Evolutionary conservation across 1,140 invertebrate species (phyloP), one percentile per base, ranked within the genome.

Genomic region (Zophobas atratus): DNA sequence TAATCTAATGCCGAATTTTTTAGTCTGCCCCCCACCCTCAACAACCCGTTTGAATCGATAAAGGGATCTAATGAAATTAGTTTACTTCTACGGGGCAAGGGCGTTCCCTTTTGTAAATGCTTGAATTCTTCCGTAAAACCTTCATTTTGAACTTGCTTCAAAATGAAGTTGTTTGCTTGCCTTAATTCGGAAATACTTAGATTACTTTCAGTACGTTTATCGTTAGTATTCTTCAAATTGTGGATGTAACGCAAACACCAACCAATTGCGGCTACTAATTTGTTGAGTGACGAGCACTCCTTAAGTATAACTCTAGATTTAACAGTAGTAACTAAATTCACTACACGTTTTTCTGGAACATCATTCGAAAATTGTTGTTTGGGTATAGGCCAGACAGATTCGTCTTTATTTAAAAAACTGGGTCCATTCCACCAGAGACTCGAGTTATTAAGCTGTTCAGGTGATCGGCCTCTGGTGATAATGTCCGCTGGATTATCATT

Each of bases 21-120:
- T 4, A 84, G 35, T 77, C 84, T 71, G n/a, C 84, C 82, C n/a
- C n/a, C n/a, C 5, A 86, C 81, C 32, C 81, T 43, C 1, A 85
- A 38, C 0, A 84, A 8, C 8, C 43, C 39, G 6, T 70, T 75
- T n/a, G 78, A 2, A 41, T 81, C 77, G 0, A 84, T 32, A 72
- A 84, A 84, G 6, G 85, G 82, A 32, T 53, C 70, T 0, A 80
- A 67, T 6, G 20, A 36, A 46, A 77, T 1, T 4, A 80, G 5
- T 56, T 75, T 80, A 49, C 76, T 79, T 46, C 72, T 77, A 32
- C 33, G 39, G 3, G 1, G 1, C 41, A 81, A 6, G 5, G 39
- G 35, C 35, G 70, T 33, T 70, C 6, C 33, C 8, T 46, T 75
- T 3, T 36, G 39, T 70, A 80, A 75, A 34, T 57, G 34, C 2